Evolutionary conservation across 2,797 vertebrate species (phyloP).

Genomic region (Sternarchorhynchus goeldii): DNA sequence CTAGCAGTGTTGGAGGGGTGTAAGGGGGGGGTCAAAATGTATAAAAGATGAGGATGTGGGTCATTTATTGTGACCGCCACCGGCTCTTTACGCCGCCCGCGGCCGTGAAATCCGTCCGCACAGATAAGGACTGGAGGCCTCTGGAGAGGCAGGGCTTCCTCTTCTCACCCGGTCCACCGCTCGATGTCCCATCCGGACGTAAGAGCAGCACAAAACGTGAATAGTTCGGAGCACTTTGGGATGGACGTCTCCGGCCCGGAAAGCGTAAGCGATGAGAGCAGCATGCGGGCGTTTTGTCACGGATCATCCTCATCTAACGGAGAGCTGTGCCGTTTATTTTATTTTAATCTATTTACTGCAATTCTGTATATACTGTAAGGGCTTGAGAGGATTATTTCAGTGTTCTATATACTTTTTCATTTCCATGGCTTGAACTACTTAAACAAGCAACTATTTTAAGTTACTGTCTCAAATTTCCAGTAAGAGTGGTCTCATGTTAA

Average conservation of each 20-base stretch:
- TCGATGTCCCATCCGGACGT: too few species aligned
- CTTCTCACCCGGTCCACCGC: conserved; percentile 10
- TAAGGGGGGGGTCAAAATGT: conserved; percentile 49
- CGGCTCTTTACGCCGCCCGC: conserved; percentile 41
- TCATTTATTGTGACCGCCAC: conserved; percentile 50
- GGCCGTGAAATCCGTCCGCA: conserved; percentile 47
- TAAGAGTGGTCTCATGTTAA: conserved; percentile 26
- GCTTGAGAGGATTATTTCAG: conserved; percentile 7
- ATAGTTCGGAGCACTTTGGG: not conserved
- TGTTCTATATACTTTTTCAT: not conserved
- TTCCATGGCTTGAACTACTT: not conserved
- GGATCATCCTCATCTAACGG: conserved; percentile 44
- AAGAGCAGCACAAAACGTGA: not conserved
- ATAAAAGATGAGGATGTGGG: conserved; percentile 57
- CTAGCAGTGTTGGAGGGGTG: not conserved
- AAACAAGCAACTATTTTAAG: conserved; percentile 14
- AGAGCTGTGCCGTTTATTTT: conserved; percentile 55
- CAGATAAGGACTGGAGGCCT: conserved; percentile 53
- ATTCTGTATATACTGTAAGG: not conserved
- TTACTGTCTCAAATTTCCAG: conserved; percentile 25
- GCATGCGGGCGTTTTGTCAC: conserved; percentile 9
- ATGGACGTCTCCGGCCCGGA: conserved; percentile 38
- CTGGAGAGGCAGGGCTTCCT: conserved; percentile 38
- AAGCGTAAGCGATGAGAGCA: conserved; percentile 44
- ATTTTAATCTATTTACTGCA: conserved; percentile 22